Base-by-base conservation (phyloP, 2,113 vertebrate genomes). In the Helogale parvula region DNA sequence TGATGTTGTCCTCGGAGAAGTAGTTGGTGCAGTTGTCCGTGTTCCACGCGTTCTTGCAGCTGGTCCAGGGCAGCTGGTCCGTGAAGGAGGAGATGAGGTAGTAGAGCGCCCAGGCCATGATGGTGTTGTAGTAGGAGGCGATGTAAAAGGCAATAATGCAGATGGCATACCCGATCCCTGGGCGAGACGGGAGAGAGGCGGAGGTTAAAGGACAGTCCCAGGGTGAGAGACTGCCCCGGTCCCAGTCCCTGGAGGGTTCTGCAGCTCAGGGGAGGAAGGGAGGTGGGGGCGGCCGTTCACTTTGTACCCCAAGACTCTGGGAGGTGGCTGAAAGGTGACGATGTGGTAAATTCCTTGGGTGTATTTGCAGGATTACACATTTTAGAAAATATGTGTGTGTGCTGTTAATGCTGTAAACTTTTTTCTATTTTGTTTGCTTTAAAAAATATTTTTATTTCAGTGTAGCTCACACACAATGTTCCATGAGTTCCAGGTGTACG, bases 71-170 rank as follows among this genome's bases (percentile, higher is more conserved):
- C 98, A 99, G 99, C 72, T 98, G 99, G 81, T 98, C 76, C 54
- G 98, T 99, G 97, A 99, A 99, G 74, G 99, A 99, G 12, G 99
- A 99, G 13, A 99, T 97, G 97, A 99, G 99, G 99, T 99, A 99
- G 98, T 99, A 99, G 96, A 99, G 98, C 0, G 99, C 99, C 99
- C 99, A 99, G 95, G 99, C 99, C 99, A 99, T 99, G 98, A 99
- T 99, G 98, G 99, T 99, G 98, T 99, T 99, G 98, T 99, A 99
- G 98, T 99, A 99, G 98, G 99, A 99, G 97, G 99, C 99, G 0
- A 99, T 98, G 38, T 99, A 99, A 80, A 99, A 99, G 80, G 99
- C 99, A 57, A 99, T 99, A 96, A 99, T 98, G 98, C 99, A 99
- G 98, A 99, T 99, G 98, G 99, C 99, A 65, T 99, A 99, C 92